Conservation (phyloP, 1,140 invertebrate species). For the Orchesella cincta region DNA sequence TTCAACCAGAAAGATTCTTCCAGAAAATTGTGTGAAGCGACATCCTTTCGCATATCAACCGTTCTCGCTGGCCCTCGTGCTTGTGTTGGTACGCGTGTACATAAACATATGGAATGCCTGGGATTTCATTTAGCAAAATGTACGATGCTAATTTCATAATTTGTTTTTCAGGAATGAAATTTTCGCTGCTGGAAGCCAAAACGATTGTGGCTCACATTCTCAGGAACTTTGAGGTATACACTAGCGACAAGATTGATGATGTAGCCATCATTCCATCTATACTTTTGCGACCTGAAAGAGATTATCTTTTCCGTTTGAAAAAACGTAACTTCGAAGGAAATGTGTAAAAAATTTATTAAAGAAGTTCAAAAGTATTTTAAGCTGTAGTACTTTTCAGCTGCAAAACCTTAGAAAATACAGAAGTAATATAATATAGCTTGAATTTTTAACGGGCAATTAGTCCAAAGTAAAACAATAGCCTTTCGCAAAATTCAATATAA, state of each 20-base stretch:
- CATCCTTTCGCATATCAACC: neutral
- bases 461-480: no score
- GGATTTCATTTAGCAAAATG: neutral
- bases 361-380: no score
- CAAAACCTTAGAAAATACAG: no score
- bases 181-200: neutral
- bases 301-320: neutral
- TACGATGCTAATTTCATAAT: neutral
- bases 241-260: neutral
- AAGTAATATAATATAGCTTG: no score
- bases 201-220: neutral
- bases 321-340: no score
- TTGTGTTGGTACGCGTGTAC: constrained; percentile 13
- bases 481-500: no score
- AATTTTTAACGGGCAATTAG: no score
- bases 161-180: neutral
- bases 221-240: neutral
- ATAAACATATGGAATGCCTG: no score
- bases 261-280: neutral
- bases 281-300: neutral
- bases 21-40: neutral
- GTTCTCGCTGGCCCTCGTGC: neutral
- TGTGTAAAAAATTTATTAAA: no score
- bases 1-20: neutral
- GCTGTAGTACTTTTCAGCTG: no score